Percentiles rank a stretch among this genome's conserved stretches.
These are phyloP conservation scores for Pagetopsis macropterus DNA, from an alignment of 2,797 vertebrate genomes.

Conservation along the genomic window DNA sequence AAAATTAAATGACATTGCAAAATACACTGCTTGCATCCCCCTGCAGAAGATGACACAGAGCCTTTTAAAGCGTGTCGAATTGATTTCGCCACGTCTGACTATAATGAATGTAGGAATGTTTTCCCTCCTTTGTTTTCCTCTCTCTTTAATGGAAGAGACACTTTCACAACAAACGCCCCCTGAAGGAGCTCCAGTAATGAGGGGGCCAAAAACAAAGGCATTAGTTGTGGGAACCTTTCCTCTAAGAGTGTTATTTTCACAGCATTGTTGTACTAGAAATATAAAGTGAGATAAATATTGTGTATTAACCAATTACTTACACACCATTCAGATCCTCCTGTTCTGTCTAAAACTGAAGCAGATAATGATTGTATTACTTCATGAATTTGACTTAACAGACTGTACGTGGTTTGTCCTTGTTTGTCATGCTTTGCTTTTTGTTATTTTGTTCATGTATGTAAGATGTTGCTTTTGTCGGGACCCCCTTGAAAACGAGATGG, in stretches of 20 bases:
- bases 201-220: conserved; percentile 44
- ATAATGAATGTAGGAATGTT: conserved; percentile 66
- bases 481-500: too few relatives aligned
- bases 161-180: conserved; percentile 27
- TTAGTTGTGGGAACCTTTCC: conserved; percentile 39
- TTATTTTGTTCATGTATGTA: too few relatives aligned
- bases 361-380: too few relatives aligned
- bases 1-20: conserved; percentile 77
- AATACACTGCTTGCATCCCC: conserved; percentile 46
- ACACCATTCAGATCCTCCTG: background rate
- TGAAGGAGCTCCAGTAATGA: conserved; percentile 18
- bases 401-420: too few relatives aligned
- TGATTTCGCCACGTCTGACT: conserved; percentile 54
- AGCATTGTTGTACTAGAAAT: conserved; percentile 53
- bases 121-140: conserved; percentile 47
- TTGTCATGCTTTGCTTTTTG: too few relatives aligned
- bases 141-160: conserved; percentile 41
- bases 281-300: background rate
- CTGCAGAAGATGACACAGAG: conserved; percentile 46
- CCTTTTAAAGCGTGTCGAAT: conserved; percentile 56
- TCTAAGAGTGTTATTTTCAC: conserved; percentile 43
- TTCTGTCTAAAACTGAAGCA: conserved; percentile 1
- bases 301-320: conserved; percentile 21
- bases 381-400: too few relatives aligned
- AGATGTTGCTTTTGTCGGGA: too few relatives aligned